A percentile compares a stretch with the other conserved stretches of the same genome.
These are phyloP conservation scores for Lepidiolamprologus cunningtoni DNA, from an alignment of 2,113 vertebrate species.

Conservation along the genomic window DNA sequence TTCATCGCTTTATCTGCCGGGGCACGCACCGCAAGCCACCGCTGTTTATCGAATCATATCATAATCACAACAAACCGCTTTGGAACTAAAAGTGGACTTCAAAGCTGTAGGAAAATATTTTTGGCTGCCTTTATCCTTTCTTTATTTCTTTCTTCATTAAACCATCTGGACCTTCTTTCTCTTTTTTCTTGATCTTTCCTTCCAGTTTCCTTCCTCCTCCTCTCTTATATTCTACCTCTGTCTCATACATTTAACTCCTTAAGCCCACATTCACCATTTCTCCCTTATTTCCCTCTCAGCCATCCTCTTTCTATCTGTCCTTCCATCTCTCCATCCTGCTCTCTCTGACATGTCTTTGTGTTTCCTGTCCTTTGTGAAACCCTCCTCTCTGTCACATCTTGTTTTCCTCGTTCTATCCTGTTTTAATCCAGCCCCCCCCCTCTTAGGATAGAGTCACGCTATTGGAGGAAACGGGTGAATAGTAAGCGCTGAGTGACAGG, in stretches of 20 bases:
- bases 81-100: constrained; percentile 36
- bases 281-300: not conserved
- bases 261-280: not conserved
- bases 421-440: constrained; percentile 46
- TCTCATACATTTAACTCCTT: not conserved
- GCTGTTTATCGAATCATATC: constrained; percentile 44
- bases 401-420: constrained; percentile 68
- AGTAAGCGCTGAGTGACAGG: constrained; percentile 60
- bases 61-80: constrained; percentile 14
- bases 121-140: not conserved
- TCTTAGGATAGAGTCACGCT: constrained; percentile 49
- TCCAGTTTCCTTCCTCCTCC: not conserved
- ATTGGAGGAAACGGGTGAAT: constrained; percentile 66
- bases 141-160: not conserved
- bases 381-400: constrained; percentile 62
- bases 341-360: constrained; percentile 50
- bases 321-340: constrained; percentile 35
- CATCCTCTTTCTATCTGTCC: constrained; percentile 8
- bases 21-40: not conserved
- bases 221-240: not conserved
- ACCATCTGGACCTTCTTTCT: not conserved
- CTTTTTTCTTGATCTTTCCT: not conserved
- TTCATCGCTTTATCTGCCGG: constrained; percentile 40
- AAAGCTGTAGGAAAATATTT: constrained; percentile 17
- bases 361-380: constrained; percentile 65